Base-by-base conservation (phyloP, 1,140 invertebrate genomes). In the Archivesica marissinica region DNA sequence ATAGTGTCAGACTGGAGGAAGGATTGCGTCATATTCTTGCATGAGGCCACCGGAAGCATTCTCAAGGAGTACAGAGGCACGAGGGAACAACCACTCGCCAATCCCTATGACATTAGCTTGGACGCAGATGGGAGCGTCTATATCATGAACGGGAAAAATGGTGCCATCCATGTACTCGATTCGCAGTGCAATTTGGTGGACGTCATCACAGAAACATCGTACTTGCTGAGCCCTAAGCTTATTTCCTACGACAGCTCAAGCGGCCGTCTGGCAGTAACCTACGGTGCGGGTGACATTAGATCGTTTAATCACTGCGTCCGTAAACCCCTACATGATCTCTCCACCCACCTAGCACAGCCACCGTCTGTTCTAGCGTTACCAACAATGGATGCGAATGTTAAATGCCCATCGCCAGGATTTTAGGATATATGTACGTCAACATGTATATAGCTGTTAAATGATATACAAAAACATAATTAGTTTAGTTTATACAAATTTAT, bases 1-100 rank as follows among this genome's bases (percentile, higher is more conserved):
- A 75, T 75, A 17, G 38, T 75, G 17, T 75, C 72, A 4, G 72
- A 75, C 47, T 75, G 41, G 41, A 50, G 50, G n/a, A 50, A 38
- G 25, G 17, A 75, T 35, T 52, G 20, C 47, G 72, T 75, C 25
- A 30, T 52, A 33, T 75, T 75, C 72, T 35, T 75, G 47, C 30
- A 50, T n/a, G 72, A 28, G 13, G 13, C 33, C 20, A 75, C 41
- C 33, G 72, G 72, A 35, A 33, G 6, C 25, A 13, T 75, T 30
- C 47, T 75, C 3, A 50, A n/a, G 50, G 72, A 75, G 30, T 75
- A 75, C 38, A 13, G 17, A 13, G 72, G 72, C 3, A 54, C 41
- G 15, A 1, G n/a, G 2, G 72, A 75, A 0, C 6, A 35, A 9
- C 72, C 72, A 1, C 50, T 75, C 2, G 25, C 17, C 7, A 54